Base-by-base conservation (phyloP, 1,140 invertebrate species). In the Ips nitidus region DNA sequence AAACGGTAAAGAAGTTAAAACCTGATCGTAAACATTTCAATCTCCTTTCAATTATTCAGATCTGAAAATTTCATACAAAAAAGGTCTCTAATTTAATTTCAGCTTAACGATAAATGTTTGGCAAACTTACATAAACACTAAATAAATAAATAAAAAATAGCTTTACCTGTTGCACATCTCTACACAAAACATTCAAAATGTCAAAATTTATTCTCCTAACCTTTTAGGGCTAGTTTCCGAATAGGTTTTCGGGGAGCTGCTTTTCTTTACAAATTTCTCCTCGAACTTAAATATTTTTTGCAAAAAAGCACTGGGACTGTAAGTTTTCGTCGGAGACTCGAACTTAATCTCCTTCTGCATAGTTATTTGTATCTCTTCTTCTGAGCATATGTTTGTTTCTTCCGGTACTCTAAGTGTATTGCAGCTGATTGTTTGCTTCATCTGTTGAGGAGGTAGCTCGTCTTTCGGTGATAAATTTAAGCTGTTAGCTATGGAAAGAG, bases 281-380 rank as follows among this genome's bases (percentile, higher is more conserved):
- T 69, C 70, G 41, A 71, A 43, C 0, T 84, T 83, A 2, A 87
- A 81, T 6, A 86, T 81, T 68, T 83, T 81, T 59, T 85, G 85
- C 3, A 87, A 75, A 4, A 87, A 81, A 5, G 84, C 78, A 66
- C 84, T 83, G 0, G 85, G 81, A 4, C 77, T 71, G 39, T 82
- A 83, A 4, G 82, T 80, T 58, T 82, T 83, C 77, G 42, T 79
- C 79, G 52, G 77, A 82, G 75, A 41, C 75, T 70, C 58, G 73
- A 65, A 42, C 39, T 36, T 70, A 53, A 37, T 62, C 62, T 41
- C 60, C 22, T 22, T 22, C 22, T 22, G 41, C 55, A 71, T 66
- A 75, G 47, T 67, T n/a, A 50, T 70, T 74, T 60, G 41, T 55
- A 59, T 66, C 75, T 84, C 83, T 41, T 85, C 84, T 58, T 80